Evolutionary conservation across 2,113 vertebrate genomes (phyloP), one percentile per base, ranked within the genome.

Genomic region (Delphinus delphis): DNA sequence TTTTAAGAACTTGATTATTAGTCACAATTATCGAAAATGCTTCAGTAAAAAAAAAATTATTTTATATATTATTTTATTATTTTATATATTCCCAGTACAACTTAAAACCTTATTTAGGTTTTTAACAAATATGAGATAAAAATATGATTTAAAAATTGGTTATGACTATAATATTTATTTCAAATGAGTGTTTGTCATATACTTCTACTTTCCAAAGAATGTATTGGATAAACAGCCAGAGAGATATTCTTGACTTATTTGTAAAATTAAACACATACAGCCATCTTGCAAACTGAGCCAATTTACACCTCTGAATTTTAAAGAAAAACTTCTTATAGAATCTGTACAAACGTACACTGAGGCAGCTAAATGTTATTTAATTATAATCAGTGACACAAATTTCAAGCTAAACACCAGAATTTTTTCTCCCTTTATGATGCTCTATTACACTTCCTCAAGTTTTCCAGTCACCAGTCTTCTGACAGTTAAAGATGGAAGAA

Each of bases 1-100:
- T 95, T 92, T 70, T 71, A 93, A 88, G 21, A 15, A 60, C 36
- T 36, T 83, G n/a, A 90, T 97, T 85, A 93, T 83, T 70, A 84
- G 65, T 70, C n/a, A 87, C 17, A 86, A 67, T 38, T 96, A 90
- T 77, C 8, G 38, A 65, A 84, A 38, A 96, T 79, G 13, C 23
- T 80, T 93, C 77, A 73, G 36, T 62, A 33, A 88, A 90, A 95
- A 89, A 31, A 62, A 20, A 6, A n/a, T 38, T 38, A 38, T 38
- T 38, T 38, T 38, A 38, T 38, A 38, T 38, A 38, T 38, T 38
- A 38, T 38, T 38, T 38, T 38, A 38, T 90, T 93, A 91, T 79
- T 93, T 85, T 77, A 82, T 60, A 25, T 55, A 94, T 94, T 79
- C 4, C 3, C 38, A 87, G 21, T 81, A 70, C 0, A 60, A 55